These are phyloP conservation scores for Pantherophis vulpinus DNA, from an alignment of 2,797 vertebrate species.

Conservation along the genomic window DNA sequence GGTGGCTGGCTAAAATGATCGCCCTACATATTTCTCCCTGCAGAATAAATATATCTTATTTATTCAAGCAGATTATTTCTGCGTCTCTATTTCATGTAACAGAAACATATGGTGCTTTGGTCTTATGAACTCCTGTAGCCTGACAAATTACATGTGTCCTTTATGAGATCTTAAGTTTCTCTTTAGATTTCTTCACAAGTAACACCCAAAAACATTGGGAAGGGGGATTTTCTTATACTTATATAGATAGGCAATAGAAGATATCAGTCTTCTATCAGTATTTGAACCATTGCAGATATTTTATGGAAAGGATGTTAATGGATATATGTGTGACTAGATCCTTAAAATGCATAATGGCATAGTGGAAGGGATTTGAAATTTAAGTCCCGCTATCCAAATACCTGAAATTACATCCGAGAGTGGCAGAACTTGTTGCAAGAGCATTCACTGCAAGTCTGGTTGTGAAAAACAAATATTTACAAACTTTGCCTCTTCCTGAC, in stretches of 20 bases:
- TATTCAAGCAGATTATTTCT: neutral
- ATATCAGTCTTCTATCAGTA: neutral
- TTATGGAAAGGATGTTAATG: neutral
- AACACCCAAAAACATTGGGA: neutral
- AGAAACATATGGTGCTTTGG: neutral
- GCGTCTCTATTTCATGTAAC: neutral
- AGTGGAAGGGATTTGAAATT: neutral
- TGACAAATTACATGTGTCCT: neutral
- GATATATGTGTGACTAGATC: neutral
- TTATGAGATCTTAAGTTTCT: neutral
- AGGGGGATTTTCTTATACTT: neutral
- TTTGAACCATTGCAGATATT: neutral
- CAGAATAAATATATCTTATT: neutral
- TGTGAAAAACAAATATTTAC: slow-evolving; percentile 12
- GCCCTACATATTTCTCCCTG: neutral
- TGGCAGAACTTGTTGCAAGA: neutral
- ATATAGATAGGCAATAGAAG: neutral
- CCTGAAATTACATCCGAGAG: neutral
- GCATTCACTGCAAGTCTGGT: neutral
- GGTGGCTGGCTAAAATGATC: neutral
- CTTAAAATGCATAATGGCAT: neutral
- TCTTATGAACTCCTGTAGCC: neutral
- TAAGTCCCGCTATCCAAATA: neutral
- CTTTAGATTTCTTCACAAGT: neutral
- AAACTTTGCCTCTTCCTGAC: slow-evolving; percentile 15